phyloP scores from a whole-genome alignment of 2,888 invertebrate genomes.

The Monochamus alternatus region DNA sequence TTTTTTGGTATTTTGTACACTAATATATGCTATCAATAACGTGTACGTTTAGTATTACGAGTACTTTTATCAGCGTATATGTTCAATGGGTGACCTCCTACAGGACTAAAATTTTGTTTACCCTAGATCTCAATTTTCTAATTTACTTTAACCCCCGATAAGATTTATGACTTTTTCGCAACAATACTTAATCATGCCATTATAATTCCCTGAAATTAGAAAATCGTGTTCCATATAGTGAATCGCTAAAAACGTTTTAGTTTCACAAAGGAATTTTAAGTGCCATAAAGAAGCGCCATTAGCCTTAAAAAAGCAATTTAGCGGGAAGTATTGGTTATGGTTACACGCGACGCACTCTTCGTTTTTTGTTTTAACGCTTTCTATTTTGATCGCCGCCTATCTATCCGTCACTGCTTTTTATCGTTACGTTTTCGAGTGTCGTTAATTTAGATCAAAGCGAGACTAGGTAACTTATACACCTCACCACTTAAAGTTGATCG shows the following conservation, averaged over 20 bases:
- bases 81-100: neutral
- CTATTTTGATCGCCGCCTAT: neutral
- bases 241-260: neutral
- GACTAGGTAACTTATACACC: neutral
- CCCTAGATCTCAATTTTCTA: neutral
- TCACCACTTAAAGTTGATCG: neutral
- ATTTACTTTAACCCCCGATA: slow-evolving; percentile 9
- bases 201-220: slow-evolving; percentile 18
- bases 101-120: slow-evolving; percentile 23
- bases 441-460: neutral
- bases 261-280: slow-evolving; percentile 19
- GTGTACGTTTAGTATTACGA: too few species aligned
- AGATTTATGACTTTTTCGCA: slow-evolving; percentile 22
- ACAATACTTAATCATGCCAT: slow-evolving; percentile 19
- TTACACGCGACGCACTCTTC: slow-evolving; percentile 1
- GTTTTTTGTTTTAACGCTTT: neutral
- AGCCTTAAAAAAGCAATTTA: slow-evolving; percentile 10
- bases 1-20: too few species aligned
- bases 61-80: too few species aligned
- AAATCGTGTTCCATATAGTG: neutral
- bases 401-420: neutral
- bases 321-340: slow-evolving; percentile 4
- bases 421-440: neutral
- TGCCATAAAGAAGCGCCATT: slow-evolving; percentile 2
- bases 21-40: too few species aligned